phyloP scores from a whole-genome alignment of 2,888 invertebrate species.

The Dysmachus trigonus region DNA sequence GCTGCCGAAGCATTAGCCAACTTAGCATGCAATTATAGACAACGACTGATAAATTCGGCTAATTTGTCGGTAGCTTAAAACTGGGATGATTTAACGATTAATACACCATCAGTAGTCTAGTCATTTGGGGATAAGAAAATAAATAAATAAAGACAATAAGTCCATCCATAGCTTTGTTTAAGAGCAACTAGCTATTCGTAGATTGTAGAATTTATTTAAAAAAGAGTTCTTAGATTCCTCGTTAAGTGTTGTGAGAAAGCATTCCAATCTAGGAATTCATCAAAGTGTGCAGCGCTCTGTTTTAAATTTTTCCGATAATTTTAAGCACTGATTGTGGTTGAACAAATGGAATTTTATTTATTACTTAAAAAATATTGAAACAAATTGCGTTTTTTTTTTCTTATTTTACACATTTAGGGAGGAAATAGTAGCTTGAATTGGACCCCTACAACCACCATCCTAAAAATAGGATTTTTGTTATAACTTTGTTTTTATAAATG shows the following conservation, averaged over 20 bases:
- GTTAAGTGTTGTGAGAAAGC: conserved; percentile 43
- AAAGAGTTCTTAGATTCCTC: conserved; percentile 3
- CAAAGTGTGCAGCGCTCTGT: neutral
- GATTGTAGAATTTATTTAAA: neutral
- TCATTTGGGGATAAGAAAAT: neutral
- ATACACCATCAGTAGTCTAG: neutral
- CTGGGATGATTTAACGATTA: neutral
- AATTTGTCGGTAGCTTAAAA: conserved; percentile 8
- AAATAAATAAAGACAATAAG: neutral
- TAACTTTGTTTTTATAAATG: too few relatives aligned
- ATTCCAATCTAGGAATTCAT: conserved; percentile 44
- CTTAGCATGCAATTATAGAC: conserved; percentile 67
- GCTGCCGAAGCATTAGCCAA: conserved; percentile 79
- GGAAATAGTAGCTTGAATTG: too few relatives aligned
- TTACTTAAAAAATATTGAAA: conserved; percentile 7
- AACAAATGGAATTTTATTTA: conserved; percentile 16
- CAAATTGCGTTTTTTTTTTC: neutral
- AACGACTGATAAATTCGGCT: conserved; percentile 57
- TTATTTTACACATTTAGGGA: neutral
- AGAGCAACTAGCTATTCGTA: neutral
- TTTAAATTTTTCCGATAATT: neutral
- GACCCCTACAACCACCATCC: too few relatives aligned
- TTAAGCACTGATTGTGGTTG: neutral
- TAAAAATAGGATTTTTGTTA: too few relatives aligned
- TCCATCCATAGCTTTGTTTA: neutral